Conservation (phyloP, 1,140 invertebrate genomes). For the Drosophila jambulina region DNA sequence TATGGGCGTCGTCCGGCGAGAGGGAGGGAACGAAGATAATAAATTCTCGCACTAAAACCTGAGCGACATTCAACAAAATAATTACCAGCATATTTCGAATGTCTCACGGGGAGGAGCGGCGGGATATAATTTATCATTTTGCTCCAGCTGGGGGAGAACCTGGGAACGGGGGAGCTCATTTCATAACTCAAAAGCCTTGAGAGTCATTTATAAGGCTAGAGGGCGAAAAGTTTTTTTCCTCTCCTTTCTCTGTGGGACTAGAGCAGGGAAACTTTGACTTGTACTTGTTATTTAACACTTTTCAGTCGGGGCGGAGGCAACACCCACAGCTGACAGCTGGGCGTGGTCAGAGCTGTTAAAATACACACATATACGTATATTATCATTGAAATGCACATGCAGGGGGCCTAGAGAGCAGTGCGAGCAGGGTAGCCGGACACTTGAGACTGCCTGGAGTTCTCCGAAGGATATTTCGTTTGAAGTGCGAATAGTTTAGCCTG, state of each 20-base stretch:
- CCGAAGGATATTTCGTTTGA: constrained; percentile 52
- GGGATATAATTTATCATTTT: constrained; percentile 61
- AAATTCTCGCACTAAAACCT: constrained; percentile 74
- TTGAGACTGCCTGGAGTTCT: constrained; percentile 51
- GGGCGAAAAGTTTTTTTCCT: constrained; percentile 31
- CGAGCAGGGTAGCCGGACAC: constrained; percentile 14
- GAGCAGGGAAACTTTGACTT: constrained; percentile 38
- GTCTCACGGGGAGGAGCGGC: constrained; percentile 47
- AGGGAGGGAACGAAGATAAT: constrained; percentile 46
- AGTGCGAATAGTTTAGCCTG: constrained; percentile 72
- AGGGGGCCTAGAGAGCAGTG: background rate
- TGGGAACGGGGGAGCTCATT: constrained; percentile 32
- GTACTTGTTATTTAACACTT: constrained; percentile 65
- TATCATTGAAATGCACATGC: constrained; percentile 34
- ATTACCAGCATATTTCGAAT: constrained; percentile 82
- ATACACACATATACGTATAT: constrained; percentile 15
- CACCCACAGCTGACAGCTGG: constrained; percentile 40
- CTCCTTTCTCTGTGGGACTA: background rate
- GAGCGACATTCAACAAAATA: constrained; percentile 77
- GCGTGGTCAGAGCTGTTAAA: constrained; percentile 31
- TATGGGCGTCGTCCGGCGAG: constrained; percentile 19
- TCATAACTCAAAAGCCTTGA: constrained; percentile 66
- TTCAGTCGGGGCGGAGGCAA: constrained; percentile 30
- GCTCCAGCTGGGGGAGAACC: constrained; percentile 10
- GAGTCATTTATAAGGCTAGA: constrained; percentile 63